A percentile compares a stretch with the other conserved stretches of the same genome.
phyloP scores from a whole-genome alignment of 1,140 invertebrate species.

The Patella vulgata region DNA sequence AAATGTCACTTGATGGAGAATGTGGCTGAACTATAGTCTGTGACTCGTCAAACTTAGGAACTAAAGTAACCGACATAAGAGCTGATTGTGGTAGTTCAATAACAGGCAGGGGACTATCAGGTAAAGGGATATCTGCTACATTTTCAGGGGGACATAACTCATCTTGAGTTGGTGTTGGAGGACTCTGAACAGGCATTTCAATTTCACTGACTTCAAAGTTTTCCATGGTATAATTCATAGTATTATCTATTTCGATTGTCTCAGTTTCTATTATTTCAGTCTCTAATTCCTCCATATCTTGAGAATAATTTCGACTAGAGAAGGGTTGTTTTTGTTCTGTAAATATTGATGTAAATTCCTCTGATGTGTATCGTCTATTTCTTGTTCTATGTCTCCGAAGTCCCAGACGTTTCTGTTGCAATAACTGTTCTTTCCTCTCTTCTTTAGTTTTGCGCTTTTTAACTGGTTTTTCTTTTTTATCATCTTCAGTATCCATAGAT shows the following conservation, averaged over 20 bases:
- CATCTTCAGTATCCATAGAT: constrained; percentile 4
- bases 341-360: constrained; percentile 67
- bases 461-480: neutral
- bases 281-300: constrained; percentile 21
- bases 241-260: constrained; percentile 25
- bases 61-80: constrained; percentile 4
- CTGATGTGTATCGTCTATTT: constrained; percentile 64
- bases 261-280: constrained; percentile 24
- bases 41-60: neutral
- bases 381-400: constrained; percentile 58
- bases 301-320: constrained; percentile 42
- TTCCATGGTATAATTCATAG: constrained; percentile 15
- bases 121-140: constrained; percentile 8
- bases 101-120: constrained; percentile 11
- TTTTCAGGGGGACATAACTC: constrained; percentile 1
- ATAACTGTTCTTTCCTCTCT: constrained; percentile 60
- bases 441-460: constrained; percentile 55
- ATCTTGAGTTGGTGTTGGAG: constrained; percentile 13
- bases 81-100: constrained; percentile 10
- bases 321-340: constrained; percentile 53
- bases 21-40: constrained; percentile 4
- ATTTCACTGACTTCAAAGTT: constrained; percentile 17
- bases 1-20: constrained; percentile 44
- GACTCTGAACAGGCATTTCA: constrained; percentile 25
- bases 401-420: constrained; percentile 51